phyloP scores from a whole-genome alignment of 1,140 invertebrate genomes.

The Mizuhopecten yessoensis region DNA sequence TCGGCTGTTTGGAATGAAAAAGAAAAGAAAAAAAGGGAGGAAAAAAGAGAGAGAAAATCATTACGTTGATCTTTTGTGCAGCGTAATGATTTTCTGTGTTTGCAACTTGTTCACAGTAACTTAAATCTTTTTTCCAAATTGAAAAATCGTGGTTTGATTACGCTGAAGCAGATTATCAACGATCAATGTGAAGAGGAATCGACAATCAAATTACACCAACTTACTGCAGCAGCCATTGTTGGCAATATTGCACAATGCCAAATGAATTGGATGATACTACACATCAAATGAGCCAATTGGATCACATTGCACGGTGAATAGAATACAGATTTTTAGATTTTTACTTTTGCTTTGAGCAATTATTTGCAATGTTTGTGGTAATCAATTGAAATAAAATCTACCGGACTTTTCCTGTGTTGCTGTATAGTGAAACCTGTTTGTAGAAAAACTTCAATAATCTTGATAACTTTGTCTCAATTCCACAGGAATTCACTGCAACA shows the following conservation, averaged over 20 bases:
- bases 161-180: neutral
- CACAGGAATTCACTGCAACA: too few species aligned
- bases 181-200: neutral
- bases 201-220: neutral
- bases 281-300: neutral
- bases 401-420: too few species aligned
- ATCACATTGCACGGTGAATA: neutral
- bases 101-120: neutral
- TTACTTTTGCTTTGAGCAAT: neutral
- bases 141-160: slow-evolving; percentile 18
- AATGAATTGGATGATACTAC: neutral
- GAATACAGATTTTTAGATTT: neutral
- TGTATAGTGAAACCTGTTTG: too few species aligned
- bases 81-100: neutral
- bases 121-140: neutral
- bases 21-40: neutral
- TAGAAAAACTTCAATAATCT: too few species aligned
- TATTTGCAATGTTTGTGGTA: neutral
- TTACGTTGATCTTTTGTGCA: neutral
- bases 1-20: neutral
- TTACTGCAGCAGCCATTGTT: neutral
- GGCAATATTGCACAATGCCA: neutral
- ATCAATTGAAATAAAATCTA: too few species aligned
- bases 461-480: too few species aligned
- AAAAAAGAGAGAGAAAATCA: neutral